These are phyloP conservation scores for Homarus americanus DNA, from an alignment of 1,140 invertebrate species.

Conservation along the genomic window DNA sequence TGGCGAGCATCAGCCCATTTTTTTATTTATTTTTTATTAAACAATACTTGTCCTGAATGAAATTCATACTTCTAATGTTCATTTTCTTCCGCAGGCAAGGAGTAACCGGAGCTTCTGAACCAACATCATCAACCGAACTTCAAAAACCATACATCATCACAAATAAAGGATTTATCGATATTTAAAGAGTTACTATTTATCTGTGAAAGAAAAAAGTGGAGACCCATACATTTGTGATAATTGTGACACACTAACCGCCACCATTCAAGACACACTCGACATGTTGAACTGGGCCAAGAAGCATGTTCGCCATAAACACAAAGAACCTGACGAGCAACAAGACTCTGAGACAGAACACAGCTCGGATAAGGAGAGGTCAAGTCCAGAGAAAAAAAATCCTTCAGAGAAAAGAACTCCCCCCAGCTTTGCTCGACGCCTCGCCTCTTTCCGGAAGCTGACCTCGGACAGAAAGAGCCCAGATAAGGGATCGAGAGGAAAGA, in stretches of 20 bases:
- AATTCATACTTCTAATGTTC: no score
- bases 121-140: no score
- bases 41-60: no score
- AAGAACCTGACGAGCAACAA: background rate
- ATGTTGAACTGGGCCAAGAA: background rate
- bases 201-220: no score
- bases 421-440: conserved; percentile 13
- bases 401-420: conserved; percentile 16
- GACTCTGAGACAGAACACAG: background rate
- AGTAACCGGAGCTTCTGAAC: no score
- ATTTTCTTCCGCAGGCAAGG: no score
- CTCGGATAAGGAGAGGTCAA: background rate
- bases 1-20: no score
- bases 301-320: background rate
- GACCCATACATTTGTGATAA: no score
- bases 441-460: conserved; percentile 2
- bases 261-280: background rate
- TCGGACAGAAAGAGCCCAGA: conserved; percentile 3
- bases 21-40: no score
- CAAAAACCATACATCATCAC: no score
- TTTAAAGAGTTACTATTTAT: no score
- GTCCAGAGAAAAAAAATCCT: background rate
- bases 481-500: background rate
- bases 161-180: no score
- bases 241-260: background rate